phyloP scores from a whole-genome alignment of 2,888 invertebrate genomes.

The Plagiodera versicolora region DNA sequence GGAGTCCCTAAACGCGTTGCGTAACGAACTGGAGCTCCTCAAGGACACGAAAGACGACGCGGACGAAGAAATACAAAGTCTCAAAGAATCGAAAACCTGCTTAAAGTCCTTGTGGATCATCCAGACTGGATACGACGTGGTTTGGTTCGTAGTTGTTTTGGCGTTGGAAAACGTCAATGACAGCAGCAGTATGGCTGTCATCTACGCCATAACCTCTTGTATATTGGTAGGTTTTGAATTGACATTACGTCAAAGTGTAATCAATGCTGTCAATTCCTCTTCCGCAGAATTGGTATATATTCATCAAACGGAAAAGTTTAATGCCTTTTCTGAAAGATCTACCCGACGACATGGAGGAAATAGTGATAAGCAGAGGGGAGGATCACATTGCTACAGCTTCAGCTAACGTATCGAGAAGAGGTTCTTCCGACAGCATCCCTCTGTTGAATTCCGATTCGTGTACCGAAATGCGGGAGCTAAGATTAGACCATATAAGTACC shows the following conservation, averaged over 20 bases:
- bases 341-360: conserved; percentile 35
- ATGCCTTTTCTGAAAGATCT: conserved; percentile 42
- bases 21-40: conserved; percentile 45
- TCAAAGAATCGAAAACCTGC: conserved; percentile 63
- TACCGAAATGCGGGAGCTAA: conserved; percentile 55
- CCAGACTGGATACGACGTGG: conserved; percentile 70
- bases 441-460: conserved; percentile 48
- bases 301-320: conserved; percentile 49
- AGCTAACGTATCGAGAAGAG: conserved; percentile 37
- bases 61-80: conserved; percentile 49
- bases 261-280: too few relatives aligned
- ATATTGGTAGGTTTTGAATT: conserved; percentile 58
- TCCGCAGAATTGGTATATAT: conserved; percentile 54
- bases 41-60: conserved; percentile 42
- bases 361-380: conserved; percentile 34
- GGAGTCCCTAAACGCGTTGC: conserved; percentile 50
- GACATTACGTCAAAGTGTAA: too few relatives aligned
- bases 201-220: conserved; percentile 61
- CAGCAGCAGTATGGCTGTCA: conserved; percentile 63
- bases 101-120: conserved; percentile 66
- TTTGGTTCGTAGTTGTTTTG: conserved; percentile 75
- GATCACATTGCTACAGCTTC: conserved; percentile 35
- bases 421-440: conserved; percentile 52
- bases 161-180: conserved; percentile 68
- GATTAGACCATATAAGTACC: conserved; percentile 56